Base-by-base conservation (phyloP, 2,888 invertebrate genomes). In the Lycaena phlaeas region DNA sequence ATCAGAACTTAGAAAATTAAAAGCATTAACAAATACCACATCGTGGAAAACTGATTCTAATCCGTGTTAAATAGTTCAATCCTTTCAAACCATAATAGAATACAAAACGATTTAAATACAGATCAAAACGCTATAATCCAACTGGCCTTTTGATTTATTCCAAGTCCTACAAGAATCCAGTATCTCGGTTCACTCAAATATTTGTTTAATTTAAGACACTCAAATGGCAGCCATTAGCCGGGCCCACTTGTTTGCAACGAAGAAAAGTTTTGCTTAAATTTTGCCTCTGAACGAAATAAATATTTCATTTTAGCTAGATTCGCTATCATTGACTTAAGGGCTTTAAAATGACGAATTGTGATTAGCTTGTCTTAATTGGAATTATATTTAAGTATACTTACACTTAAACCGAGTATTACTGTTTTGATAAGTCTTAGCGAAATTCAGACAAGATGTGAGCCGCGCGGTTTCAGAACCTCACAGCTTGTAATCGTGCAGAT, bases 161-260 rank as follows among this genome's bases (percentile, higher is more conserved):
- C 22, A 1, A 18, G 31, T 31, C 31, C 31, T 31, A 17, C 10
- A 31, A 11, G 18, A 34, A 17, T 22, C 34, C 11, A 34, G 34
- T 9, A 18, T 34, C 22, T 18, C 22, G 11, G 31, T 15, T 18
- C 22, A 43, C 45, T 50, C 43, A 48, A 53, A 50, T 48, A 51
- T 51, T 50, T 51, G 58, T 51, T 61, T 61, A 55, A 56, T 57
- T 60, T 55, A 50, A 54, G 44, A 46, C 48, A 46, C 43, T 59
- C 51, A 50, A 53, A 56, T 50, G 50, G 50, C 46, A 40, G 40
- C 45, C 47, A 38, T 43, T 53, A 9, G 7, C 5, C 57, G 63
- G 55, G 47, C 48, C 41, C 41, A 36, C 42, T 36, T 38, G 39
- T 36, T 39, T 43, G 36, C 41, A 36, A 45, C 26, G 37, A 22